Evolutionary conservation across 2,888 invertebrate species (phyloP).

Genomic region (Dryobota labecula): DNA sequence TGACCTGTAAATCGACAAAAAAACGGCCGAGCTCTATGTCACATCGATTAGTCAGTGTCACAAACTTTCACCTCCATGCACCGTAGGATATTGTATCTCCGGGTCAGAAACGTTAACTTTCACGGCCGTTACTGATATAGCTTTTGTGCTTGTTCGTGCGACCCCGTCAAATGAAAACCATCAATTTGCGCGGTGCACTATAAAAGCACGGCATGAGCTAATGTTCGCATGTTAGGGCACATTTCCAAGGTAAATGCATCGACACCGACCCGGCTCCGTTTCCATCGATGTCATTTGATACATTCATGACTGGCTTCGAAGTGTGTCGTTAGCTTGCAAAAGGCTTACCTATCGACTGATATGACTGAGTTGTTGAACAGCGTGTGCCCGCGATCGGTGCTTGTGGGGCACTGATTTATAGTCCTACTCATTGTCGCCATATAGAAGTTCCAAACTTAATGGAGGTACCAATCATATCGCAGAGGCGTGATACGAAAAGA

Average conservation of each 20-base stretch:
- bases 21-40: constrained; percentile 73
- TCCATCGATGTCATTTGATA: constrained; percentile 78
- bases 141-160: constrained; percentile 73
- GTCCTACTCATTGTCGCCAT: constrained; percentile 30
- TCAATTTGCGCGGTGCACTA: constrained; percentile 69
- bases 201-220: constrained; percentile 38
- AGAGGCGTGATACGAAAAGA: constrained; percentile 25
- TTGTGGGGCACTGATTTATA: constrained; percentile 53
- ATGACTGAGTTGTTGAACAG: constrained; percentile 55
- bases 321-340: constrained; percentile 71
- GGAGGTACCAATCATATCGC: constrained; percentile 19
- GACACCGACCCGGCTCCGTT: constrained; percentile 71
- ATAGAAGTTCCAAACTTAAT: constrained; percentile 24
- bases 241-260: constrained; percentile 68
- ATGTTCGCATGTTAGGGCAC: constrained; percentile 58
- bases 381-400: constrained; percentile 36
- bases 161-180: constrained; percentile 73
- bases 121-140: constrained; percentile 78
- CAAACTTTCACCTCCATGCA: constrained; percentile 84
- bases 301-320: constrained; percentile 71
- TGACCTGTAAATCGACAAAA: constrained; percentile 71
- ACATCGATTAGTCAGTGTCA: constrained; percentile 83
- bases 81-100: constrained; percentile 81
- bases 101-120: constrained; percentile 79
- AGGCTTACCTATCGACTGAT: constrained; percentile 65